Percentiles rank a stretch among this genome's conserved stretches.
Evolutionary conservation across 2,797 vertebrate genomes (phyloP).

Genomic region (Poeciliopsis presidionis): DNA sequence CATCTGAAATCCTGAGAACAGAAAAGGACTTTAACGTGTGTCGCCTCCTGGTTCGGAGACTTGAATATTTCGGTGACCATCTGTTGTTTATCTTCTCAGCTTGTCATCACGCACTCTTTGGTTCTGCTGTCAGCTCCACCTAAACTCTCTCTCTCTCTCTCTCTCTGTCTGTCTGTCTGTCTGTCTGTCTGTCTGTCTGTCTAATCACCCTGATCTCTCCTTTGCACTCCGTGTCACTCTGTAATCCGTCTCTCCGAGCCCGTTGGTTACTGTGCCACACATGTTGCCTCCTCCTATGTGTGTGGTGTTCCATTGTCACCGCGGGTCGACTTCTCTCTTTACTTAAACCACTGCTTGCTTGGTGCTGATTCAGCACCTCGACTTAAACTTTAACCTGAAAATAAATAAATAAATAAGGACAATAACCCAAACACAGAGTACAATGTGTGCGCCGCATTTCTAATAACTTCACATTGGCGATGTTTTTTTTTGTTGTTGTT

Average conservation of each 20-base stretch:
- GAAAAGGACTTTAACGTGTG: not conserved
- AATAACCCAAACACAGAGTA: not conserved
- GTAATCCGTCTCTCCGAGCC: slow-evolving; percentile 62
- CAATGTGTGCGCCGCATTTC: not conserved
- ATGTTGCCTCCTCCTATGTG: slow-evolving; percentile 32
- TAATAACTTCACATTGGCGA: not conserved
- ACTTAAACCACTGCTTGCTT: slow-evolving; percentile 32
- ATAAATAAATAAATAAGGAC: not conserved
- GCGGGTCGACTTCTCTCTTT: slow-evolving; percentile 13
- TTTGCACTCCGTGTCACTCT: slow-evolving; percentile 46
- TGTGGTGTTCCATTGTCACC: slow-evolving; percentile 43
- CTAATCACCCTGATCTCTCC: slow-evolving; percentile 62
- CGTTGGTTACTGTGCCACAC: slow-evolving; percentile 36
- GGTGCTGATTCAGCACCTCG: slow-evolving; percentile 44
- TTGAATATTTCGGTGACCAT: not conserved
- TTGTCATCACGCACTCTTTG: slow-evolving; percentile 23
- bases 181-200: not conserved
- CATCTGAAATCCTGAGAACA: not conserved
- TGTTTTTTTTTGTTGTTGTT: not conserved
- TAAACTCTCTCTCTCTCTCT: slow-evolving; percentile 25
- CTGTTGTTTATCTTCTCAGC: not conserved
- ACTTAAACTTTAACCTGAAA: slow-evolving; percentile 22
- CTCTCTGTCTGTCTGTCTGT: slow-evolving; percentile 27
- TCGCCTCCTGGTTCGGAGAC: not conserved
- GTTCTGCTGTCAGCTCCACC: slow-evolving; percentile 13